Base-by-base conservation (phyloP, 2,113 vertebrate species). In the Campylorhamphus procurvoides region DNA sequence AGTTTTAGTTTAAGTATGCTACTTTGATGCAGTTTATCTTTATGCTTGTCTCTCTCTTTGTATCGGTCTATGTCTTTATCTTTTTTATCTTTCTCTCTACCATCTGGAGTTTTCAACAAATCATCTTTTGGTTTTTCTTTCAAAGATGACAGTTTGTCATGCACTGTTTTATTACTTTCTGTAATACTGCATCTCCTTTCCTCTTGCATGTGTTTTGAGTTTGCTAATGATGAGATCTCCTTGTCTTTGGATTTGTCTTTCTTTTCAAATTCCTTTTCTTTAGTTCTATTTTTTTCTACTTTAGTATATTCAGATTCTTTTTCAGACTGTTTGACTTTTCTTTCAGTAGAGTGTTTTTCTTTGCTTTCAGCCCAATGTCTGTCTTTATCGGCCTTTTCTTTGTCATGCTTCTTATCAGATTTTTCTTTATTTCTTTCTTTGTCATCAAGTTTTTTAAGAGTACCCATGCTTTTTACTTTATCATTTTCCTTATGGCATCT, bases 91-190 rank as follows among this genome's bases (percentile, higher is more conserved):
- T 99, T 99, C 90, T 99, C 98, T 97, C 97, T 98, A 58, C 97
- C 97, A 78, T 98, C 99, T 33, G 98, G 97, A 59, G 97, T 98
- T 97, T 98, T 99, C 82, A 98, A 94, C 23, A 97, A 97, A 29
- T 99, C 99, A 79, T 99, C 99, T 97, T 99, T 99, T n/a, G 98
- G 71, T 97, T 99, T 98, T 84, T 98, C 98, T 96, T 98, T 99
- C 55, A 97, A 55, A 29, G 97, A 98, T 5, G 97, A 73, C 19
- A 96, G 89, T 97, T 99, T 98, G 81, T 98, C 98, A 90, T 98
- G 96, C 52, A 83, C 94, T 56, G 87, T 53, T 97, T 98, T 99
- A 96, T 86, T 97, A 66, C 97, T 96, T 46, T 99, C 99, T 28
- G 96, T 96, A 73, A 84, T 53, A 94, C 94, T 97, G 40, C 97